Percentiles rank a stretch among this genome's conserved stretches.
Conservation (phyloP, 2,113 vertebrate genomes). For the Chascanopsetta lugubris region DNA sequence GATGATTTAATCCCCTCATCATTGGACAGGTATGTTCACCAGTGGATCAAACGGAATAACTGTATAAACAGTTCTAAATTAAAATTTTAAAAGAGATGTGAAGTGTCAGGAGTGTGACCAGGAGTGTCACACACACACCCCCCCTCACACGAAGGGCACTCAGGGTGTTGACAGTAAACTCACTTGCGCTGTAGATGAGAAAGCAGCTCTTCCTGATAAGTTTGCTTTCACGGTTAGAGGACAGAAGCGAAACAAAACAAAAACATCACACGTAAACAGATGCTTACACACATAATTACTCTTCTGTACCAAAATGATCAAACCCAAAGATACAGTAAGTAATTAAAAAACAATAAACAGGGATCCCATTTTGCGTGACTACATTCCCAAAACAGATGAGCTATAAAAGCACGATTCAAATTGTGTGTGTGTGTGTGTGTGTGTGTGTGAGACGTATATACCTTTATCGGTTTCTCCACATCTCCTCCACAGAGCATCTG, state of each 20-base stretch:
- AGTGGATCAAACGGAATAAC: constrained; percentile 7
- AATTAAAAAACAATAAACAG: background rate
- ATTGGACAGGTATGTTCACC: constrained; percentile 31
- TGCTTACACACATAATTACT: constrained; percentile 25
- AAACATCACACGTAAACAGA: constrained; percentile 41
- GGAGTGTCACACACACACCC: constrained; percentile 43
- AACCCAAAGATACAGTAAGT: background rate
- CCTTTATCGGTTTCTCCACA: constrained; percentile 94
- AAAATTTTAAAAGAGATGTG: constrained; percentile 17
- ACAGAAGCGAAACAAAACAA: constrained; percentile 36
- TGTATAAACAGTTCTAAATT: too few relatives aligned
- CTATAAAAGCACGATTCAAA: background rate
- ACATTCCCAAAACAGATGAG: background rate
- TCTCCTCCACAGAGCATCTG: constrained; percentile 93
- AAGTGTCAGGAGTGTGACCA: constrained; percentile 29
- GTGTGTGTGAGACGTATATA: background rate
- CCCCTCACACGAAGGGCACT: constrained; percentile 30
- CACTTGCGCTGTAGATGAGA: constrained; percentile 57
- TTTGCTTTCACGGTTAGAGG: constrained; percentile 60
- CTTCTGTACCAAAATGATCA: constrained; percentile 9
- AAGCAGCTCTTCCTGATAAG: constrained; percentile 66
- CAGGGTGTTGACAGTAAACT: constrained; percentile 52
- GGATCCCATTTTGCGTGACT: background rate
- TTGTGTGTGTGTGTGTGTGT: background rate
- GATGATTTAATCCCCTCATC: background rate